Evolutionary conservation across 2,888 invertebrate species (phyloP), one percentile per base, ranked within the genome.

Genomic region (Torymus tubicola): DNA sequence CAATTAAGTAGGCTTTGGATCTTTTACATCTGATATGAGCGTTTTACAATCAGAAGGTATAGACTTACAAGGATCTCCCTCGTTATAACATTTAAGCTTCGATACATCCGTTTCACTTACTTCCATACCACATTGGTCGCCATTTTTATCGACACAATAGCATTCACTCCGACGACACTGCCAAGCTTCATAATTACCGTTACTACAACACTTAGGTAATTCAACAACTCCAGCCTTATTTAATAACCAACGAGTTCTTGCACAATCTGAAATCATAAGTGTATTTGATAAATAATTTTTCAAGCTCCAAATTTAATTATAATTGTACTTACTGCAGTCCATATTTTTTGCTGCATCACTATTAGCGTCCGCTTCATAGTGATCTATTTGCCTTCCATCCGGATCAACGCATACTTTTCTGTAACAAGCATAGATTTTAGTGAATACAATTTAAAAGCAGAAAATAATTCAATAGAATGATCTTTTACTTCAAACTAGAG

Each of bases 121-220:
- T 83, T 93, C 92, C 60, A 73, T 83, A 4, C 89, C 91, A 0
- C 89, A 85, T 88, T 94, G 94, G 68, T 92, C 88, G 0, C 95
- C 95, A 84, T 94, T 91, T 0, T 87, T 82, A 86, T 95, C 93
- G 0, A 95, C 94, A 86, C 95, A 95, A 60, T 93, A 93, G 85
- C 94, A 95, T 52, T 89, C 83, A 0, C 93, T 93, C 1, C 93
- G 92, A 10, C 93, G 92, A 86, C 94, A 95, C 86, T 95, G 95
- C 68, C 93, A 91, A 4, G 86, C 85, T 71, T 93, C 90, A 87
- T 93, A 95, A 87, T 94, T 95, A 14, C 95, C 95, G 87, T 94
- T 94, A 10, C 87, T 85, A 84, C 93, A 93, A 86, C 95, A 95
- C 0, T 91, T 88, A 0, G 94, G 94, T 67, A 91, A 88, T 83